Evolutionary conservation across 2,888 invertebrate species (phyloP).

Genomic region (Chrysina gloriosa): DNA sequence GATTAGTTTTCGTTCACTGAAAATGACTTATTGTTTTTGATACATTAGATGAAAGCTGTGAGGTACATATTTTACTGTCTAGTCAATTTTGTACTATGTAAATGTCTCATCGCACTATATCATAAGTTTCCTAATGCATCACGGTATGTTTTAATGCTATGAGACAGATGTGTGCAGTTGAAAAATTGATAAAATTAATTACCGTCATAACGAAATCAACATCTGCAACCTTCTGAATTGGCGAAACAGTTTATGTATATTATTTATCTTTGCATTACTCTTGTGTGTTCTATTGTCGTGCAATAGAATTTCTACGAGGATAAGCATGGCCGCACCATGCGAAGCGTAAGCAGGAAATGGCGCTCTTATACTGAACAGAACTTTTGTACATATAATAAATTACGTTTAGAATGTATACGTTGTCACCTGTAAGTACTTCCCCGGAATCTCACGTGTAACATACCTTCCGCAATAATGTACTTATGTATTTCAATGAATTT

Average conservation of each 20-base stretch:
- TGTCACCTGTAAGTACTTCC: neutral
- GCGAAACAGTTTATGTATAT: neutral
- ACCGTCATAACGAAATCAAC: slow-evolving; percentile 12
- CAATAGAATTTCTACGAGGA: slow-evolving; percentile 41
- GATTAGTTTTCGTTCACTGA: neutral
- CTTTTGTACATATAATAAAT: too few species aligned
- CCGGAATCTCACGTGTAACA: too few species aligned
- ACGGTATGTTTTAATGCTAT: too few species aligned
- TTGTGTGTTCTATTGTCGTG: slow-evolving; percentile 42
- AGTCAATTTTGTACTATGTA: neutral
- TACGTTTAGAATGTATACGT: slow-evolving; percentile 1
- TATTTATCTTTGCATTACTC: slow-evolving; percentile 12
- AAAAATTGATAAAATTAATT: too few species aligned
- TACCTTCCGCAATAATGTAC: too few species aligned
- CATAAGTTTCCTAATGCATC: neutral
- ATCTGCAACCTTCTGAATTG: neutral
- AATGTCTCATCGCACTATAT: neutral
- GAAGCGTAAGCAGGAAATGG: too few species aligned
- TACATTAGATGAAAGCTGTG: neutral
- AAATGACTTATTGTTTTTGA: neutral
- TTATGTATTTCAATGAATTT: too few species aligned
- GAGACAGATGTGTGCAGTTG: too few species aligned
- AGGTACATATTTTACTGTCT: neutral
- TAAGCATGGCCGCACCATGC: too few species aligned
- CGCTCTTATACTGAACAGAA: too few species aligned